Base-by-base conservation (phyloP, 53 echinoderm and acorn worm genomes). In the Apostichopus leukothele region DNA sequence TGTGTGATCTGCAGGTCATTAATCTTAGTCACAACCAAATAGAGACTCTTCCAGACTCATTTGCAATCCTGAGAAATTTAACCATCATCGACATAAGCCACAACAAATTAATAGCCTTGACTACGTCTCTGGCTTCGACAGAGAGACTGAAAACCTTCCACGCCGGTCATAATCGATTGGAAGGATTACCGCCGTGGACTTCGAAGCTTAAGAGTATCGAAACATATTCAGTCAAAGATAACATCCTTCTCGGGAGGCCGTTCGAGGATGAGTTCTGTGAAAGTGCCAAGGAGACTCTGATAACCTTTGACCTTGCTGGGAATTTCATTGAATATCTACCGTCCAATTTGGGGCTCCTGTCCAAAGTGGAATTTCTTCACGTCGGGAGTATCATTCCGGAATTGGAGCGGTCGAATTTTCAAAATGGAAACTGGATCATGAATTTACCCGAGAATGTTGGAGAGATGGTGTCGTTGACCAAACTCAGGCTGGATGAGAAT, bases 401-500 rank as follows among this genome's bases (percentile, higher is more conserved):
- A 75, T 60, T 98, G 39, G 98, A 98, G 86, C 53, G 98, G 51
- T 84, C 88, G 3, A 90, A 93, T 67, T 98, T 94, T 51, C 95
- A 95, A 88, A 98, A 98, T 91, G 98, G 98, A 0, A 98, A 98
- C 89, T 94, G 95, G 88, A 90, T 98, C 76, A 68, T 59, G 52
- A 55, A 86, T 61, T 89, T 98, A 0, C 95, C 98, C 10, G 90
- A 94, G 13, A 76, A 83, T n/a, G 94, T 98, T 88, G 95, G 98
- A 10, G 76, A 90, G 18, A 88, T 98, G 91, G 52, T 53, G 60
- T 83, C 83, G 0, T 61, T 96, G 76, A 90, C 61, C 51, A 90
- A 93, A 52, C 88, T 95, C 14, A 87, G 91, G 5, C 89, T 92
- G 3, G 95, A 98, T 63, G 98, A 98, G 90, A 98, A 98, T 88